These are phyloP conservation scores for Cheilosia urbana DNA, from an alignment of 2,888 invertebrate species.

Conservation along the genomic window DNA sequence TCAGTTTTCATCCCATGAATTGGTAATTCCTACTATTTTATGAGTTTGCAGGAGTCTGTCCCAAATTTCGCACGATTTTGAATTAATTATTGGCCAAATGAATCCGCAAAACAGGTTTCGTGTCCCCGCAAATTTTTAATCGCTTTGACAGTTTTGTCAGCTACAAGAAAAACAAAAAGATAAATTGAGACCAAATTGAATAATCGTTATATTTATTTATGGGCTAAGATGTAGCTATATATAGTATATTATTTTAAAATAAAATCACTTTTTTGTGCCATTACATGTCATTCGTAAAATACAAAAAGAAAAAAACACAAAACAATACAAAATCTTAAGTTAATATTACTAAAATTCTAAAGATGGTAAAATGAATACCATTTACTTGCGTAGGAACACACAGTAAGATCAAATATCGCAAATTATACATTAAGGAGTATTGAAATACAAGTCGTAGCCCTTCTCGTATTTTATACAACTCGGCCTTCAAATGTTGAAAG, in stretches of 20 bases:
- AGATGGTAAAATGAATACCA: constrained; percentile 17
- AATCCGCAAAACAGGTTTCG: no score
- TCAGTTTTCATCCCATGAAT: no score
- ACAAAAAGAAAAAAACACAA: constrained; percentile 27
- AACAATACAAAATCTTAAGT: constrained; percentile 20
- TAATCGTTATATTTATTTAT: constrained; percentile 53
- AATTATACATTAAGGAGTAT: not conserved
- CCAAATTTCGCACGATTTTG: no score
- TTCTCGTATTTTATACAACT: not conserved
- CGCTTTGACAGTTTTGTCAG: no score
- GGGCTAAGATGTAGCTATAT: constrained; percentile 31
- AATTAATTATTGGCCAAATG: no score
- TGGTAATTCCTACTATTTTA: no score
- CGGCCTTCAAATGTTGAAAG: constrained; percentile 53
- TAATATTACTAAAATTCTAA: constrained; percentile 1
- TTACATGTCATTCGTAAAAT: constrained; percentile 41
- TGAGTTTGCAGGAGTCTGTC: no score
- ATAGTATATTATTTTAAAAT: constrained; percentile 20
- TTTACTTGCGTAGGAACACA: constrained; percentile 3
- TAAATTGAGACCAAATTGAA: constrained; percentile 11
- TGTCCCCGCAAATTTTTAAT: no score
- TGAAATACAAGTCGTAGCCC: no score
- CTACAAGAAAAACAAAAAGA: not conserved
- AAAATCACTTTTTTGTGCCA: constrained; percentile 71
- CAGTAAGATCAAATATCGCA: constrained; percentile 9